A percentile compares a stretch with the other conserved stretches of the same genome.
phyloP scores from a whole-genome alignment of 2,888 invertebrate genomes.

The Drosophila algonquin region DNA sequence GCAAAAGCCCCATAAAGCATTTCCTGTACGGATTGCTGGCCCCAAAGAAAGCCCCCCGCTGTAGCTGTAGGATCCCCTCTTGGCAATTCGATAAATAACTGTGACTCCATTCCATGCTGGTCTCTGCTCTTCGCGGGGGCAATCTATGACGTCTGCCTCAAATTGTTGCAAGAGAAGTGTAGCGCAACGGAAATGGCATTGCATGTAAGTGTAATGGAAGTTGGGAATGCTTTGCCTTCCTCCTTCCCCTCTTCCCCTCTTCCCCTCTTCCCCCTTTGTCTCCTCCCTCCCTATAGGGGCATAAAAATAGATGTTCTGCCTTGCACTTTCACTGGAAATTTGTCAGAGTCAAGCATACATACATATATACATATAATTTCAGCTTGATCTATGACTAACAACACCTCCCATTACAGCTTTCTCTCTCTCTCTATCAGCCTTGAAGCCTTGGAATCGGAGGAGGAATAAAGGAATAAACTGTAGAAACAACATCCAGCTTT shows the following conservation, averaged over 20 bases:
- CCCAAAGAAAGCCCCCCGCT: background rate
- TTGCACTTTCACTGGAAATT: conserved; percentile 32
- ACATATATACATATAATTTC: background rate
- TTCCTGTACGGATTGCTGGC: conserved; percentile 49
- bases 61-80: background rate
- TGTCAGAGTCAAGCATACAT: background rate
- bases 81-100: conserved; percentile 36
- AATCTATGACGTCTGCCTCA: conserved; percentile 33
- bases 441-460: background rate
- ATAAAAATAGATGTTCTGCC: conserved; percentile 8
- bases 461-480: background rate
- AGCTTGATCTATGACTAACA: background rate
- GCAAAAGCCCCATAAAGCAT: conserved; percentile 82
- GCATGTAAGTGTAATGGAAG: conserved; percentile 48
- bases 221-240: conserved; percentile 21
- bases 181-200: conserved; percentile 45
- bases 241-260: background rate
- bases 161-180: conserved; percentile 36
- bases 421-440: background rate
- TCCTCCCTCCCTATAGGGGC: background rate
- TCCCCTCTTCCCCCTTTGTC: background rate
- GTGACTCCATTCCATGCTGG: background rate
- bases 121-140: conserved; percentile 7
- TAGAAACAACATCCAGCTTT: conserved; percentile 5
- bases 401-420: background rate